phyloP scores from a whole-genome alignment of 2,888 invertebrate genomes.

The Cataglyphis cursor region DNA sequence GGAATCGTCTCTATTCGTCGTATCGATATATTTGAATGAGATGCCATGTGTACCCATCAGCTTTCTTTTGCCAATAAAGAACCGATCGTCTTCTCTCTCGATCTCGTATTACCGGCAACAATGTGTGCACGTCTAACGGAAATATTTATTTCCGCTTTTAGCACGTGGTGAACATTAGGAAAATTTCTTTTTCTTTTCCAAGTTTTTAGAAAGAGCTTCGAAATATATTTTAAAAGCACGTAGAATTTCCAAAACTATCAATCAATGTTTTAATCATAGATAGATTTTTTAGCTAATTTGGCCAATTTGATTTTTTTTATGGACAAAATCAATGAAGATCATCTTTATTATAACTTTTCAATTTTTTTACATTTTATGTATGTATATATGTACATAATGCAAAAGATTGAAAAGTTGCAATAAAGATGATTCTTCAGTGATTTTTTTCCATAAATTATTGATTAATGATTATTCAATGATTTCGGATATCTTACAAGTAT shows the following conservation, averaged over 20 bases:
- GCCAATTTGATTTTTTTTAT: not conserved
- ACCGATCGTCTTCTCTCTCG: not conserved
- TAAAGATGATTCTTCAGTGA: not conserved
- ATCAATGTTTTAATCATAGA: not conserved
- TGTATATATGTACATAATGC: too few species aligned
- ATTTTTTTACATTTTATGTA: not conserved
- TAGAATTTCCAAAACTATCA: not conserved
- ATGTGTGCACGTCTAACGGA: not conserved
- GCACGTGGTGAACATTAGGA: not conserved
- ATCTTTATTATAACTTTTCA: not conserved
- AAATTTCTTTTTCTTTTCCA: not conserved
- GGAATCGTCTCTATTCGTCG: not conserved
- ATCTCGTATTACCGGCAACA: not conserved
- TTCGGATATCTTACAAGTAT: too few species aligned
- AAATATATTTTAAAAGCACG: not conserved
- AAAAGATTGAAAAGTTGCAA: too few species aligned
- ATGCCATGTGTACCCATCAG: not conserved
- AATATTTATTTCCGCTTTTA: not conserved
- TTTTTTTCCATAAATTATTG: not conserved
- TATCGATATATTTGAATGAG: slow-evolving; percentile 27
- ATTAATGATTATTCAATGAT: too few species aligned
- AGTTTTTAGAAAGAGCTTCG: not conserved
- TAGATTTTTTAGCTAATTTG: not conserved
- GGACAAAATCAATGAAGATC: not conserved
- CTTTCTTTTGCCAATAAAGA: not conserved